Percentiles rank a stretch among this genome's conserved stretches.
Evolutionary conservation across 2,797 vertebrate genomes (phyloP).

Genomic region (Rhynchotus rufescens): DNA sequence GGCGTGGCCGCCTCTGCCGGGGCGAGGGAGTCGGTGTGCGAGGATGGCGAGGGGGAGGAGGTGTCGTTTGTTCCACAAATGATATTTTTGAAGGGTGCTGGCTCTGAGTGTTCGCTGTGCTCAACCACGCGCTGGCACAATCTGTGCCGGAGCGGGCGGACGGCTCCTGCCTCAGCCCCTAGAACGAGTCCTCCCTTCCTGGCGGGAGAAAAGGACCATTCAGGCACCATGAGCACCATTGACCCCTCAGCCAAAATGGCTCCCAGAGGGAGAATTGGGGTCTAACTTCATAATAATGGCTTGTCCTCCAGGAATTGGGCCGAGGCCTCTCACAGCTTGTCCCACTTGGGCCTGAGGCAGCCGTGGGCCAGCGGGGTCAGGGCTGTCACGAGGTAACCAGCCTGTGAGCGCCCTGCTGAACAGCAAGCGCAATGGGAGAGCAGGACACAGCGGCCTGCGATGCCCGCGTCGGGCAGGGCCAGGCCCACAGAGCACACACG

Average conservation of each 20-base stretch:
- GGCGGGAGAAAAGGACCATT: neutral
- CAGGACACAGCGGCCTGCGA: too few species aligned
- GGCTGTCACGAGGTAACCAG: neutral
- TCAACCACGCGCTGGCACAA: slow-evolving; percentile 65
- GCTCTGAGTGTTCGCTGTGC: slow-evolving; percentile 32
- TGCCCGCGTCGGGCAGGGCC: too few species aligned
- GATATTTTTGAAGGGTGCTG: slow-evolving; percentile 65
- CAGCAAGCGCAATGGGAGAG: too few species aligned
- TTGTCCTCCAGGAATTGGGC: slow-evolving; percentile 20
- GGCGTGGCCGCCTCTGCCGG: slow-evolving; percentile 62
- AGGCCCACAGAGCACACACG: too few species aligned
- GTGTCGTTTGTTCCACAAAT: slow-evolving; percentile 56
- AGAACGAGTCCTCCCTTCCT: slow-evolving; percentile 45
- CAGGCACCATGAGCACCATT: slow-evolving; percentile 26
- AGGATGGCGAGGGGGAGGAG: slow-evolving; percentile 51
- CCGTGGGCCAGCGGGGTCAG: neutral
- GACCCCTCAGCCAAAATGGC: slow-evolving; percentile 57
- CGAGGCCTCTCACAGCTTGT: neutral
- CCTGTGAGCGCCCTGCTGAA: neutral
- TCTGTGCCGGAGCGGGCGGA: slow-evolving; percentile 57
- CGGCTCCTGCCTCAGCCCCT: slow-evolving; percentile 45
- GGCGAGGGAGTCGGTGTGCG: slow-evolving; percentile 42
- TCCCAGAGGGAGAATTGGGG: slow-evolving; percentile 44
- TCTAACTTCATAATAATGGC: slow-evolving; percentile 57
- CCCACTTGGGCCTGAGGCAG: neutral